These are phyloP conservation scores for Diprion similis DNA, from an alignment of 1,140 invertebrate species.

Conservation along the genomic window DNA sequence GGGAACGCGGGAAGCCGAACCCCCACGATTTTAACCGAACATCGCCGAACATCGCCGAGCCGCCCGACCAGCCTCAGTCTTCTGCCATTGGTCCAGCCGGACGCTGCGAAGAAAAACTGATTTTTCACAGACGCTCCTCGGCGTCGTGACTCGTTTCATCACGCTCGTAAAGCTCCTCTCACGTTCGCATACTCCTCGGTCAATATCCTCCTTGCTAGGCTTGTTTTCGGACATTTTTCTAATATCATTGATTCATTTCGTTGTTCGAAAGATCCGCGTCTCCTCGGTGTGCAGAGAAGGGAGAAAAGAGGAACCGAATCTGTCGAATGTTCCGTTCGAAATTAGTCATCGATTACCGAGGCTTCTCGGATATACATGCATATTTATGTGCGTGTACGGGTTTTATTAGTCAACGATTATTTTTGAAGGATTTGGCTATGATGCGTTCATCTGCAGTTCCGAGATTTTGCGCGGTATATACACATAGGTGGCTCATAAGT, in stretches of 20 bases:
- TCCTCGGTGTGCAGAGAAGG: neutral
- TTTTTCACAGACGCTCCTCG: neutral
- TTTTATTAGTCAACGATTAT: neutral
- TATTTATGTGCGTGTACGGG: no score
- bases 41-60: neutral
- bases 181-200: no score
- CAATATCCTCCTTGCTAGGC: no score
- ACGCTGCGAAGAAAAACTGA: neutral
- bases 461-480: no score
- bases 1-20: neutral
- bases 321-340: neutral
- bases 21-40: neutral
- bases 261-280: neutral
- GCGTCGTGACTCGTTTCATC: neutral
- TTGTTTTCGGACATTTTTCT: neutral
- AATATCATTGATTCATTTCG: neutral
- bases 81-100: neutral
- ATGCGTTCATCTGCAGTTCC: no score
- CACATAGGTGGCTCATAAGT: no score
- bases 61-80: slow-evolving; percentile 1
- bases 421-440: neutral
- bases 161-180: no score
- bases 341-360: neutral
- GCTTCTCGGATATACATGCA: neutral
- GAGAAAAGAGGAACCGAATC: no score